Base-by-base conservation (phyloP, 2,797 vertebrate genomes). In the Sebastes dallii region DNA sequence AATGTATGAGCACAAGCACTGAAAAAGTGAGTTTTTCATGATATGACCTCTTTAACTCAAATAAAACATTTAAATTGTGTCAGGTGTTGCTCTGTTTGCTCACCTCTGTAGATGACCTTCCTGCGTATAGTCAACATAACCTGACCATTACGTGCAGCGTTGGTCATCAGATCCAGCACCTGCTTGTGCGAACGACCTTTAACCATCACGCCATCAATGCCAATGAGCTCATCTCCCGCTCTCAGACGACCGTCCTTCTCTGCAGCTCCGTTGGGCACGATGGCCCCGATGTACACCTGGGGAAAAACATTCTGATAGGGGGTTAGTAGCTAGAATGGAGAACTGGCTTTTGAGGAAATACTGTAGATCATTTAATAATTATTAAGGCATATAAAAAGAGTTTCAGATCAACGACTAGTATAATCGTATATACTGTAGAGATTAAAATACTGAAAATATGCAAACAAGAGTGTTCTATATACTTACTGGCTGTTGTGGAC, bases 101-200 rank as follows among this genome's bases (percentile, higher is more conserved):
- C 93, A 99, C 99, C 98, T 88, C 96, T 90, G 70, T 94, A 97
- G 85, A 96, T 94, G 88, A 99, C 95, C 93, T 98, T 98, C 68
- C 98, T 96, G 67, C 98, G 95, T 36, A 99, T 97, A 0, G 98
- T 99, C 66, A 99, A 85, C 91, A 99, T 94, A 66, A 99, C 99
- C 50, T 99, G 99, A 25, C 98, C 98, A 0, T 99, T 99, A 18
- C 98, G 96, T 20, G 99, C 98, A 0, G 99, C 99, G 0, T 97
- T 97, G 10, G 98, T 99, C 99, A 99, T 99, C 42, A 99, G 94
- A 84, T 99, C 99, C 91, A 99, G 88, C 72, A 99, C 99, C 82
- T 99, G 98, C 82, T 99, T 99, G 95, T 99, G 99, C 0, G 98
- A 97, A 67, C 97, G 98, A 66, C 98, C 98, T 88, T 98, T 99